phyloP scores from a whole-genome alignment of 1,140 invertebrate genomes.

The Diachasmimorpha longicaudata region DNA sequence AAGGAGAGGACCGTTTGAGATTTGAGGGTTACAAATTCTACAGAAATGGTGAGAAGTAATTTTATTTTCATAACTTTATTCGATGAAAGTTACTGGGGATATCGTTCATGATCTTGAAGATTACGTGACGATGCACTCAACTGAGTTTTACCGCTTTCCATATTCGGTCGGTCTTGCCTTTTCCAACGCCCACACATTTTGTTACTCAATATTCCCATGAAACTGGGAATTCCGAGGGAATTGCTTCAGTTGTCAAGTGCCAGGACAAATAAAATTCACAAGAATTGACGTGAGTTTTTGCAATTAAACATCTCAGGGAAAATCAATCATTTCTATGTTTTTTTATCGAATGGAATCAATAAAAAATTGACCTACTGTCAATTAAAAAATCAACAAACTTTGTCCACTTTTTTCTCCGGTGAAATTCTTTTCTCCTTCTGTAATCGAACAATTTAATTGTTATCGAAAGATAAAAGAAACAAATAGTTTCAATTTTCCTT shows the following conservation, averaged over 20 bases:
- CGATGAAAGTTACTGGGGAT: constrained; percentile 64
- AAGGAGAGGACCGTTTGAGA: neutral
- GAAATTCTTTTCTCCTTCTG: no score
- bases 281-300: no score
- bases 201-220: neutral
- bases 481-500: no score
- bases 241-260: neutral
- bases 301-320: neutral
- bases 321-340: neutral
- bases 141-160: neutral
- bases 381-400: no score
- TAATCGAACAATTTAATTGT: no score
- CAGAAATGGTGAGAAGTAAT: neutral
- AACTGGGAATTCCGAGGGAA: neutral
- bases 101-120: constrained; percentile 64
- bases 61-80: neutral
- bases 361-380: no score
- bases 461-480: no score
- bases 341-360: neutral
- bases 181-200: constrained; percentile 1
- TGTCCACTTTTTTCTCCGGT: no score
- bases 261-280: no score
- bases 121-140: constrained; percentile 23
- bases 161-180: constrained; percentile 4
- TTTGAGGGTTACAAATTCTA: neutral